A percentile compares a stretch with the other conserved stretches of the same genome.
Conservation (phyloP, 2,113 vertebrate species). For the Haliaeetus leucogaster region DNA sequence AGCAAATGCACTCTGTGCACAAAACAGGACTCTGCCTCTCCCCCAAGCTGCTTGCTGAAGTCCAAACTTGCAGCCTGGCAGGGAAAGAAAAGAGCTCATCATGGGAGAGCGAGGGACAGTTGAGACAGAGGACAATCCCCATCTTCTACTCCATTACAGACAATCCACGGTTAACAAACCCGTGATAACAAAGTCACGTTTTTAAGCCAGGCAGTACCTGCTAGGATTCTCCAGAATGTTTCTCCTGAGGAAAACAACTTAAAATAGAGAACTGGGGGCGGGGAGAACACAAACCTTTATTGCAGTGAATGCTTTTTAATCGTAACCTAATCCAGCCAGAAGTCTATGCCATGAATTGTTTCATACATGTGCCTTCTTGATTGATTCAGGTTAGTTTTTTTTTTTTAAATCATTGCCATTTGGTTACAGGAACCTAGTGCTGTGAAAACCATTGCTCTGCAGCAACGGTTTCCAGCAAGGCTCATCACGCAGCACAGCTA, state of each 20-base stretch:
- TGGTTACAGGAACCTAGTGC: not conserved
- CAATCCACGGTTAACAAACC: not conserved
- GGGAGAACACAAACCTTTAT: not conserved
- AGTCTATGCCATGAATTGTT: not conserved
- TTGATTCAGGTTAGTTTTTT: not conserved
- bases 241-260: not conserved
- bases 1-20: not conserved
- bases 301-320: not conserved
- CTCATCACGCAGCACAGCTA: not conserved
- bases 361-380: fast-evolving
- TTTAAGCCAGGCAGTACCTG: not conserved
- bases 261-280: not conserved
- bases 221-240: not conserved
- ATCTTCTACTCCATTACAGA: not conserved
- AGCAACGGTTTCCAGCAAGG: not conserved
- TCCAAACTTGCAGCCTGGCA: not conserved
- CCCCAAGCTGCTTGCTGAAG: not conserved
- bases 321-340: not conserved
- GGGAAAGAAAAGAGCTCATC: not conserved
- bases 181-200: not conserved
- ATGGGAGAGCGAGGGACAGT: not conserved
- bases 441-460: not conserved
- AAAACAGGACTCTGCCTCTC: not conserved
- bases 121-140: not conserved
- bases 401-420: not conserved